These are phyloP conservation scores for Epinephelus awoara DNA, from an alignment of 2,797 vertebrate genomes.

Conservation along the genomic window DNA sequence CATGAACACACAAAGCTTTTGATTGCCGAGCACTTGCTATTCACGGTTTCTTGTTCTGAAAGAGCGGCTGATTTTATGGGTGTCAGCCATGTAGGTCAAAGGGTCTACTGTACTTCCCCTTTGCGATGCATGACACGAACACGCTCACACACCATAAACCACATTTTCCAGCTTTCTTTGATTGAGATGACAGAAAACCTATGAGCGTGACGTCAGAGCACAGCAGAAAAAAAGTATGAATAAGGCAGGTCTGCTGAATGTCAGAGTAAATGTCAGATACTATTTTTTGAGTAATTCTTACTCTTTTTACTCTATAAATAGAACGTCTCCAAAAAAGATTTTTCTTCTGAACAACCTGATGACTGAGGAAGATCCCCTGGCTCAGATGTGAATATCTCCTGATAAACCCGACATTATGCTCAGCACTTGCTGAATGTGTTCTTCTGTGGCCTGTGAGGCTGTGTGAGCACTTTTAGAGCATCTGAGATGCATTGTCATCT, in stretches of 20 bases:
- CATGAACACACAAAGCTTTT: conserved; percentile 77
- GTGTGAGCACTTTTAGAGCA: conserved; percentile 11
- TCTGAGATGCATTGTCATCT: conserved; percentile 36
- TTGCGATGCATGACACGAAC: background rate
- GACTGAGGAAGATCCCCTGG: conserved; percentile 5
- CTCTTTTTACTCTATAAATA: conserved; percentile 39
- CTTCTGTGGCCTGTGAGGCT: background rate
- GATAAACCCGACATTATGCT: conserved; percentile 29
- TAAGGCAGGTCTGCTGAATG: conserved; percentile 41
- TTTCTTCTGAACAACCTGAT: conserved; percentile 1
- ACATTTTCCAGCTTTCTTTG: background rate
- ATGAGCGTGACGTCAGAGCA: conserved; percentile 8
- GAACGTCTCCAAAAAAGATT: conserved; percentile 37
- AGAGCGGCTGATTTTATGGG: conserved; percentile 82
- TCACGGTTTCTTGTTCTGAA: conserved; percentile 72
- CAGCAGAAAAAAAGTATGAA: conserved; percentile 20
- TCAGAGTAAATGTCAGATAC: conserved; percentile 57
- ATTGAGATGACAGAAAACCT: conserved; percentile 24
- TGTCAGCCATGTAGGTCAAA: conserved; percentile 66
- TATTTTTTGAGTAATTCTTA: conserved; percentile 12
- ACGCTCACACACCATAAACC: background rate
- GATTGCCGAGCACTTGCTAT: conserved; percentile 80
- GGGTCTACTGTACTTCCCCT: conserved; percentile 36
- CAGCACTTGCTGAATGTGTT: conserved; percentile 27
- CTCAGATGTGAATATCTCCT: background rate